These are phyloP conservation scores for Hypomecis punctinalis DNA, from an alignment of 2,888 invertebrate species.

Conservation along the genomic window DNA sequence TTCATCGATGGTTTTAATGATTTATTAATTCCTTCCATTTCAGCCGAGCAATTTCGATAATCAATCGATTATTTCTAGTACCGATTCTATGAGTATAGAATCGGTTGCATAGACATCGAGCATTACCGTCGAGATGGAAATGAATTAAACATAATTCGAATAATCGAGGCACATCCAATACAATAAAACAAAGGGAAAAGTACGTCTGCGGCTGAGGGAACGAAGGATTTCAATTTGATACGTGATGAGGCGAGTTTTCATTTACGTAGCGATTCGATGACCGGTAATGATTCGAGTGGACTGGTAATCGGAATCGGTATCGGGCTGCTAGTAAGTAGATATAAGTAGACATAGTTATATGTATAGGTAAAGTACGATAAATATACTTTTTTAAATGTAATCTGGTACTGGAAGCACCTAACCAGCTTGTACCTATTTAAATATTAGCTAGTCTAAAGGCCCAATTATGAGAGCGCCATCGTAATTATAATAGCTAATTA, in stretches of 20 bases:
- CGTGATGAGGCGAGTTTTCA: conserved; percentile 84
- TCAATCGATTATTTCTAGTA: conserved; percentile 51
- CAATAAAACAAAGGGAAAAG: conserved; percentile 82
- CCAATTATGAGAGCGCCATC: no score
- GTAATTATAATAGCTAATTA: no score
- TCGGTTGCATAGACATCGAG: conserved; percentile 59
- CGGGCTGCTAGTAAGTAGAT: conserved; percentile 13
- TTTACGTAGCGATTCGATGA: conserved; percentile 70
- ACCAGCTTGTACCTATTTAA: not conserved
- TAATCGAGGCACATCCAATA: conserved; percentile 79
- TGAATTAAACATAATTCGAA: conserved; percentile 84
- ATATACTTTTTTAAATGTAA: no score
- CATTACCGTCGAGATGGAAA: conserved; percentile 79
- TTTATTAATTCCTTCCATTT: no score
- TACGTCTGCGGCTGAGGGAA: conserved; percentile 74
- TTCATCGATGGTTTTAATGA: no score
- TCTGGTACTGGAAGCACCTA: not conserved
- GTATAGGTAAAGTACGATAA: no score
- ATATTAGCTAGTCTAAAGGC: no score
- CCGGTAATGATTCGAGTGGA: conserved; percentile 58
- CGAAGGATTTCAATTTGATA: conserved; percentile 84
- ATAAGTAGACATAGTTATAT: no score
- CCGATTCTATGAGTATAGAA: conserved; percentile 37
- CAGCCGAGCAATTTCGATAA: conserved; percentile 2
- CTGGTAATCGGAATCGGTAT: conserved; percentile 45